Evolutionary conservation across 2,113 vertebrate genomes (phyloP).

Genomic region (Rhinoderma darwinii): DNA sequence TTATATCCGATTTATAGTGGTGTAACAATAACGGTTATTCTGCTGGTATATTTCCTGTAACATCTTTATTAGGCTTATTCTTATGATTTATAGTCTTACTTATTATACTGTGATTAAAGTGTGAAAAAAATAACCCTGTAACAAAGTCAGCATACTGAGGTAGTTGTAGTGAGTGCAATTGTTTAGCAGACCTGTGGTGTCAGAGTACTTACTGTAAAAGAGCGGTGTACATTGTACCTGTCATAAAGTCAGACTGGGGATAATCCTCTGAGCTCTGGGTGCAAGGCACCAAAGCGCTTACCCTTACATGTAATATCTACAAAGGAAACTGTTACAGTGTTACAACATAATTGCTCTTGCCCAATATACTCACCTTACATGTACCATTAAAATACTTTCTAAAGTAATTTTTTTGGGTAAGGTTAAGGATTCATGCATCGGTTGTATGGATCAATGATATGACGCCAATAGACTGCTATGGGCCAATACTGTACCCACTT

Average conservation of each 20-base stretch:
- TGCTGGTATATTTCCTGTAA: background rate
- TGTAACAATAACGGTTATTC: background rate
- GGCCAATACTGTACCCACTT: no score
- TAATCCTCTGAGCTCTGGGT: background rate
- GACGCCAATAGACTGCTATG: no score
- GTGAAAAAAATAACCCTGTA: background rate
- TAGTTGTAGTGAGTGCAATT: background rate
- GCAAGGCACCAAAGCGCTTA: background rate
- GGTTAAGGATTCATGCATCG: no score
- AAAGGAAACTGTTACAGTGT: background rate
- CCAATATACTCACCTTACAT: background rate
- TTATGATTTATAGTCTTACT: background rate
- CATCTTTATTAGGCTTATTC: background rate
- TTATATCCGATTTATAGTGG: background rate
- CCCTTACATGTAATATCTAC: background rate
- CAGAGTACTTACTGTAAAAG: background rate
- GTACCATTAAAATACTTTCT: background rate
- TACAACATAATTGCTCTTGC: background rate
- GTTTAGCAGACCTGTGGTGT: background rate
- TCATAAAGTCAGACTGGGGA: background rate
- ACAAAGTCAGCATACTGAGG: background rate
- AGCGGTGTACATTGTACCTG: slow-evolving; percentile 10
- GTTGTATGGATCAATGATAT: no score
- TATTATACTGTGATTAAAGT: background rate
- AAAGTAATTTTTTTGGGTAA: no score